These are phyloP conservation scores for Agapostemon virescens DNA, from an alignment of 2,888 invertebrate species.

Conservation along the genomic window DNA sequence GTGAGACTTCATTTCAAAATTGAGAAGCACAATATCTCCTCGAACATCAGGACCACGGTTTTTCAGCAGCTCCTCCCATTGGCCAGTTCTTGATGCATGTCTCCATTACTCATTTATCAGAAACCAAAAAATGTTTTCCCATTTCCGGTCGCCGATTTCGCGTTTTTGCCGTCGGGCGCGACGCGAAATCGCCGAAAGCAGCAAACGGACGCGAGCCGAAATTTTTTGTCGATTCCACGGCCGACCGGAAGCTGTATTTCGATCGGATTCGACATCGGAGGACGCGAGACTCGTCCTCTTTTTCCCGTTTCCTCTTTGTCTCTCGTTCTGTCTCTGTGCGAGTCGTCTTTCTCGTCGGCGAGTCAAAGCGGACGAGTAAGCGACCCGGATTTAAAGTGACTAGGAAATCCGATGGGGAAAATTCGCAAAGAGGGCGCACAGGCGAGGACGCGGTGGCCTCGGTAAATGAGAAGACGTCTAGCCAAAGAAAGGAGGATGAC, in stretches of 20 bases:
- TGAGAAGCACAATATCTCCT: too few relatives aligned
- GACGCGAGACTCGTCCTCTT: not conserved
- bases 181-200: not conserved
- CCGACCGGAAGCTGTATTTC: slow-evolving; percentile 7
- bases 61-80: too few relatives aligned
- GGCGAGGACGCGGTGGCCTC: slow-evolving; percentile 3
- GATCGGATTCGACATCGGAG: slow-evolving; percentile 18
- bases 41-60: too few relatives aligned
- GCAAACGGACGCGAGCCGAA: not conserved
- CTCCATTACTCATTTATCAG: too few relatives aligned
- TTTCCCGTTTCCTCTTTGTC: not conserved
- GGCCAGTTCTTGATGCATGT: too few relatives aligned
- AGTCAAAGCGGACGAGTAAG: slow-evolving; percentile 16
- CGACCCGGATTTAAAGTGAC: slow-evolving; percentile 45
- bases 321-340: too few relatives aligned
- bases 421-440: slow-evolving; percentile 27
- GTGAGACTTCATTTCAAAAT: too few relatives aligned
- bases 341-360: not conserved
- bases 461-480: slow-evolving; percentile 51
- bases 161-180: too few relatives aligned
- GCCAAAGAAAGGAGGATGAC: slow-evolving; percentile 50
- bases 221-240: slow-evolving; percentile 1
- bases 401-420: slow-evolving; percentile 33
- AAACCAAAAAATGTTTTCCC: too few relatives aligned
- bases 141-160: too few relatives aligned